Evolutionary conservation across 2,797 vertebrate species (phyloP).

Genomic region (Ficedula albicollis): DNA sequence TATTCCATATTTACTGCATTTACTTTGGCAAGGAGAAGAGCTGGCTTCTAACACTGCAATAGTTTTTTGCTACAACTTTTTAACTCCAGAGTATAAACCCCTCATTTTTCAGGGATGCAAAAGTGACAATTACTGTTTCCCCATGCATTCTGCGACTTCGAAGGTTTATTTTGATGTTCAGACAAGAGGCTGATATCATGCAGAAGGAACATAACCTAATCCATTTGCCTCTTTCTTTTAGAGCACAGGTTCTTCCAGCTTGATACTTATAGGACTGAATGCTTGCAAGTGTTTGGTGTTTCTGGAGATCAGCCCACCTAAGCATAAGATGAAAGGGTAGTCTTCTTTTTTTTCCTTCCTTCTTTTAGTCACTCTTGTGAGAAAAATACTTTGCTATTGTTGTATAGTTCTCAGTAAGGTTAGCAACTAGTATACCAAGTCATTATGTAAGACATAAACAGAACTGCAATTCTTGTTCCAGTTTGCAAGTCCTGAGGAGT

Average conservation of each 20-base stretch:
- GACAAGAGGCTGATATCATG: background rate
- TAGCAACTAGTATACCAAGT: background rate
- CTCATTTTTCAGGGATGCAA: background rate
- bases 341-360: rapidly evolving
- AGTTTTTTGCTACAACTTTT: background rate
- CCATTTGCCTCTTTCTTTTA: background rate
- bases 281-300: background rate
- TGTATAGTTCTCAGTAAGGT: background rate
- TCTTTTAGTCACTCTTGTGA: background rate
- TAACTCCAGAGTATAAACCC: background rate
- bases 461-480: background rate
- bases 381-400: background rate
- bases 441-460: background rate
- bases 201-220: background rate
- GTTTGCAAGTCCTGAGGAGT: background rate
- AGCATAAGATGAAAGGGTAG: background rate
- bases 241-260: background rate
- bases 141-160: background rate
- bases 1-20: background rate
- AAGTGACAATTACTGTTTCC: background rate
- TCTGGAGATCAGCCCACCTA: background rate
- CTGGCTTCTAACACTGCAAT: background rate
- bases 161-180: background rate
- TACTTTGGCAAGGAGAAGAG: background rate
- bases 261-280: background rate